Base-by-base conservation (phyloP, 2,113 vertebrate genomes). In the Cochlearius cochlearius region DNA sequence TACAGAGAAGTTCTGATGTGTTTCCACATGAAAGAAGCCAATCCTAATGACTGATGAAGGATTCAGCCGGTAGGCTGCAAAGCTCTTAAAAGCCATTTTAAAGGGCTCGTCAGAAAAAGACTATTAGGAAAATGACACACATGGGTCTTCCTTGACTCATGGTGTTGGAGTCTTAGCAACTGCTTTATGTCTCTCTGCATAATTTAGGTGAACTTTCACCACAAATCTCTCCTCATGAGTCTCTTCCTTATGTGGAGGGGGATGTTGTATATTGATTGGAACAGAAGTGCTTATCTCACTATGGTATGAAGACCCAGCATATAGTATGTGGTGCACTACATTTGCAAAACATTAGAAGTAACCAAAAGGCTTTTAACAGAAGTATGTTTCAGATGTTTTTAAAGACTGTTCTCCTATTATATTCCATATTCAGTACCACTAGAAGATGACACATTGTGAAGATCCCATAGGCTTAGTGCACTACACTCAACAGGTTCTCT, bases 21-120 rank as follows among this genome's bases (percentile, higher is more conserved):
- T 90, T 95, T 92, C 88, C 89, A 71, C 62, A 92, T 39, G 75
- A 82, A 90, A 88, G 36, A 85, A 88, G 32, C 50, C 72, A 90
- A 4, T 64, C 62, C 66, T 94, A 58, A 94, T 69, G 69, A 62
- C 63, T 93, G 85, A 76, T 91, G 88, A 93, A 94, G 50, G 90
- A 60, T 75, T 78, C 80, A 94, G 76, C 69, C 56, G 89, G 60
- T 39, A 87, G 81, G 77, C 39, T 90, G 83, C 64, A 95, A 90
- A 90, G 62, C 58, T 56, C 74, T 66, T 86, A 14, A 47, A 91
- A 83, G 29, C 26, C 45, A 60, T 84, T 62, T 76, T 47, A 59
- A 90, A 71, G 58, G 72, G 15, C 27, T 94, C 36, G 38, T 94
- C 74, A 94, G 66, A 76, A 56, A 84, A 93, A 76, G 53, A 36